A percentile compares a stretch with the other conserved stretches of the same genome.
Evolutionary conservation across 2,113 vertebrate genomes (phyloP).

Genomic region (Martes martes): DNA sequence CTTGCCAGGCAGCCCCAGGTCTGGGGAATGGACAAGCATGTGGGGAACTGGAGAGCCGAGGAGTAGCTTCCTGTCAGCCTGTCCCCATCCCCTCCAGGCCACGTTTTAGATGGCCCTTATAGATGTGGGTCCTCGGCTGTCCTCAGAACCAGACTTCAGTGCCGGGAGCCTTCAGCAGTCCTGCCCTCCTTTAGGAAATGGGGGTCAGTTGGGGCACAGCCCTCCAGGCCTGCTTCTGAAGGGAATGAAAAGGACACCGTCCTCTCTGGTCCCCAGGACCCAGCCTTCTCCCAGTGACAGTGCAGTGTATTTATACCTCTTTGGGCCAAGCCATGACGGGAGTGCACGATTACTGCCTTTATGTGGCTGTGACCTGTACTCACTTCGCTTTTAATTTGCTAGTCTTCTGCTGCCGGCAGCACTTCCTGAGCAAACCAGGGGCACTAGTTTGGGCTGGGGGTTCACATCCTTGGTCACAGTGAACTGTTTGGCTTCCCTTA

Average conservation of each 20-base stretch:
- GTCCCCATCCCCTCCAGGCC: slow-evolving; percentile 25
- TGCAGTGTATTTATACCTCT: slow-evolving; percentile 24
- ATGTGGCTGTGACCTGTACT: not conserved
- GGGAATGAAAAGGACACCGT: not conserved
- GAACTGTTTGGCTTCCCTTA: not conserved
- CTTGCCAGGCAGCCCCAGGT: slow-evolving; percentile 23
- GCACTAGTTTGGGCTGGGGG: not conserved
- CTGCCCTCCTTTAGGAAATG: not conserved
- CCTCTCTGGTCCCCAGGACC: not conserved
- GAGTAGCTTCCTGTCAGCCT: slow-evolving; percentile 5
- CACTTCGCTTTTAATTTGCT: not conserved
- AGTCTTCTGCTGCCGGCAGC: slow-evolving; percentile 25
- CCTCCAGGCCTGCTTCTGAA: not conserved
- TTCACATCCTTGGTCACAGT: not conserved
- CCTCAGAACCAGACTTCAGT: not conserved
- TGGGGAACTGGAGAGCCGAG: not conserved
- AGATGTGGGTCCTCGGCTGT: not conserved
- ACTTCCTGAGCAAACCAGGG: not conserved
- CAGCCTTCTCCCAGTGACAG: not conserved
- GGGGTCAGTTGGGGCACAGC: not conserved
- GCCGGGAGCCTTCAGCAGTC: not conserved
- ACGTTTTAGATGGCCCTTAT: slow-evolving; percentile 71
- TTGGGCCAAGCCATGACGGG: not conserved
- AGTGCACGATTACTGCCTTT: not conserved
- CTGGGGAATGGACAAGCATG: not conserved